These are phyloP conservation scores for Amblyraja radiata DNA, from an alignment of 2,797 vertebrate species.

Conservation along the genomic window DNA sequence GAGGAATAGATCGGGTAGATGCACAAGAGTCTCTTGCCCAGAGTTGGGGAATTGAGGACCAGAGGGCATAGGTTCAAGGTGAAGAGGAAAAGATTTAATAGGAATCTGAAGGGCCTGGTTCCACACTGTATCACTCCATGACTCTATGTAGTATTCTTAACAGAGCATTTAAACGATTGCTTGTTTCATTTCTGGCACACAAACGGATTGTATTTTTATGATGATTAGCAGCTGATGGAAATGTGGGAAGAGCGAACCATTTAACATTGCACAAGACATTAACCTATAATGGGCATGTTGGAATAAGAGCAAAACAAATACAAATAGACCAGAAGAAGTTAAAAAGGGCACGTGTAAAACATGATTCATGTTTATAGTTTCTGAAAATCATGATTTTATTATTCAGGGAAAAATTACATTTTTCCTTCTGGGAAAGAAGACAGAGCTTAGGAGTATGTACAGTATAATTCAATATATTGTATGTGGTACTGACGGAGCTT, in stretches of 20 bases:
- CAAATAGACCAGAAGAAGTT: slow-evolving; percentile 5
- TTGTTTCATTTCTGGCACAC: background rate
- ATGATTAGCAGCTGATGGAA: slow-evolving; percentile 26
- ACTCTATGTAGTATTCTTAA: background rate
- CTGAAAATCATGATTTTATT: background rate
- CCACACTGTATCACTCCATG: too few species aligned
- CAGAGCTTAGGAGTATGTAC: background rate
- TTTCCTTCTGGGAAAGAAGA: slow-evolving; percentile 2
- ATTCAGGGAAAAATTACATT: background rate
- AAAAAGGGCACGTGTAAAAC: background rate
- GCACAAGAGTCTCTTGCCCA: too few species aligned
- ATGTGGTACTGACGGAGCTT: background rate
- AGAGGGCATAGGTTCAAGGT: too few species aligned
- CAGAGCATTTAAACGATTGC: background rate
- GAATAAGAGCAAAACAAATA: background rate
- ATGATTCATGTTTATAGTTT: background rate
- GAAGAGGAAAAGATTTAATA: too few species aligned
- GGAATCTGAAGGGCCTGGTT: too few species aligned
- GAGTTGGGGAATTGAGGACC: too few species aligned
- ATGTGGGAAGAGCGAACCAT: background rate
- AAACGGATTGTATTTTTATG: slow-evolving; percentile 10
- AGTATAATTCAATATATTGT: too few species aligned
- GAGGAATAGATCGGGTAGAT: too few species aligned
- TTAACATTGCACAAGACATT: slow-evolving; percentile 26
- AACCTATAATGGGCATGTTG: background rate